Base-by-base conservation (phyloP, 2,113 vertebrate genomes). In the Heptranchias perlo region DNA sequence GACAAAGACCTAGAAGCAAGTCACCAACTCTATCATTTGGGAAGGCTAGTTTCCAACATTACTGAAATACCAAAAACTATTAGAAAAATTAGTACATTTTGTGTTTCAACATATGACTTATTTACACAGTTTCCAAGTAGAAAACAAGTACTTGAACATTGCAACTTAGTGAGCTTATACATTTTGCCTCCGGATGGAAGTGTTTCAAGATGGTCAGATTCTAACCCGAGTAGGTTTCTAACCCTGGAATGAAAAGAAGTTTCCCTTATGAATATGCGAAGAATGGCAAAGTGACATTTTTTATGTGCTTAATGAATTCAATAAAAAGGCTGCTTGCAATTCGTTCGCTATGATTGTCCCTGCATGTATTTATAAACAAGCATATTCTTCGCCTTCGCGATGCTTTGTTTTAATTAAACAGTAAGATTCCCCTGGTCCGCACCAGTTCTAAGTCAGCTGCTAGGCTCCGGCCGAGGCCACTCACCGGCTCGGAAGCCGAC, bases 261-360 rank as follows among this genome's bases (percentile, higher is more conserved):
- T 93, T 39, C 58, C 89, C 21, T 31, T 39, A 61, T 58, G 28
- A 16, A 39, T 82, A 18, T 87, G 8, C 31, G 87, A n/a, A 18
- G 47, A 82, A 82, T 82, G 39, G 78, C 44, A 93, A 93, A 93
- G n/a, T 93, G 89, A 62, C 16, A 93, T 23, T 58, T 93, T 62
- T 62, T 62, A 62, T 93, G 58, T 39, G 6, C 62, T 93, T 61
- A 93, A 62, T 62, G 54, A 93, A 93, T 93, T 39, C 4, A 92
- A 16, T 39, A 61, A 89, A 92, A 62, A 44, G 13, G 35, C 5
- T 91, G 52, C 31, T 58, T 91, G 31, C 31, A 52, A 52, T 54
- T 61, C 61, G 13, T 28, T 61, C 4, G 54, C 13, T 61, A 58
- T 58, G 52, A 92, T 21, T n/a, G 14, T 31, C 14, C 39, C 89